These are phyloP conservation scores for Periplaneta americana DNA, from an alignment of 1,140 invertebrate genomes.

Conservation along the genomic window DNA sequence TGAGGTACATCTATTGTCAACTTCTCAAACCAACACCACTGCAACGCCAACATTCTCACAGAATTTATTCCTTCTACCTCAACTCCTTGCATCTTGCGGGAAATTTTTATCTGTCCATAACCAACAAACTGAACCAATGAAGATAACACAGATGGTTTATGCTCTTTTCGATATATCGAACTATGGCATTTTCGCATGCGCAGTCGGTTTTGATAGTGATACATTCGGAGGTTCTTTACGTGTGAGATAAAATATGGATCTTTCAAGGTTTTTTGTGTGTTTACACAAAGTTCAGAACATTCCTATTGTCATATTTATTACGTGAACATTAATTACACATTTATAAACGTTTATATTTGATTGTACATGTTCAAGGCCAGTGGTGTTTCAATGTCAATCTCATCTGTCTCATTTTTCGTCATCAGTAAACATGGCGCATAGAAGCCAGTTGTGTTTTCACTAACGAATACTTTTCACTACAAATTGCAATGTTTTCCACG, in stretches of 20 bases:
- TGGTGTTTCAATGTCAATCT: slow-evolving; percentile 12
- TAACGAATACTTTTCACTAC: not conserved
- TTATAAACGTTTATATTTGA: not conserved
- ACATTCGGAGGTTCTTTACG: not conserved
- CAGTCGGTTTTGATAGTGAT: not conserved
- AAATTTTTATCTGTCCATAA: not conserved
- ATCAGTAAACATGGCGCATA: slow-evolving; percentile 19
- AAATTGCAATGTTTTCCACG: slow-evolving; percentile 45
- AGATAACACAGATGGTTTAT: too few relatives aligned
- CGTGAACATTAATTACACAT: not conserved
- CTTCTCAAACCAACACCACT: not conserved
- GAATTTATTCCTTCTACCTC: not conserved
- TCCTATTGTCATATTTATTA: not conserved
- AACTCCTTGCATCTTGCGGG: not conserved
- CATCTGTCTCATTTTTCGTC: slow-evolving; percentile 14
- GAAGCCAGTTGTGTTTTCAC: slow-evolving; percentile 2
- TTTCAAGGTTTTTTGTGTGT: slow-evolving; percentile 2
- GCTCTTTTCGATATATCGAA: not conserved
- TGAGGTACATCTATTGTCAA: not conserved
- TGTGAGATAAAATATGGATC: slow-evolving; percentile 2
- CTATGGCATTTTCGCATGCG: not conserved
- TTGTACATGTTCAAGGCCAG: not conserved
- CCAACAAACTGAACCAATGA: not conserved
- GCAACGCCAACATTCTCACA: not conserved
- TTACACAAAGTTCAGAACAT: slow-evolving; percentile 3